Evolutionary conservation across 2,888 invertebrate genomes (phyloP).

Genomic region (Tenthredo distinguenda): DNA sequence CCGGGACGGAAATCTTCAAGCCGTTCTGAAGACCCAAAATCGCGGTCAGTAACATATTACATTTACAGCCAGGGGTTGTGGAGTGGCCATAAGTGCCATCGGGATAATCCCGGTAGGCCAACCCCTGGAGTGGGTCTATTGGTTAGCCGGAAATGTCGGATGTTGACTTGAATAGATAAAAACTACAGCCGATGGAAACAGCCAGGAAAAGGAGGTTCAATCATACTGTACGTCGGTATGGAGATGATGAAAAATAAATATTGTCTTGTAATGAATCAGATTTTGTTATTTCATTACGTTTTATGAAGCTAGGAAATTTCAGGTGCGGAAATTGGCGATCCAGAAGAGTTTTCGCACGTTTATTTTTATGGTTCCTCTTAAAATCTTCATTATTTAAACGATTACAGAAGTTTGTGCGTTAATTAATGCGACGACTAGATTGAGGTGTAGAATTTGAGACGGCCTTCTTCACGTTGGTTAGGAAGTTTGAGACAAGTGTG

Average conservation of each 20-base stretch:
- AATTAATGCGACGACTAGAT: background rate
- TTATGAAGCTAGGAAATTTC: background rate
- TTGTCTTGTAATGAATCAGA: background rate
- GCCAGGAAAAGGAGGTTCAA: background rate
- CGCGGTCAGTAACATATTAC: slow-evolving; percentile 36
- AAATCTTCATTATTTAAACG: background rate
- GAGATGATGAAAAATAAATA: background rate
- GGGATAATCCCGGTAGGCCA: slow-evolving; percentile 33
- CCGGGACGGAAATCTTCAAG: slow-evolving; percentile 36
- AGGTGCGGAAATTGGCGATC: background rate
- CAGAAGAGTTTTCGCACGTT: background rate
- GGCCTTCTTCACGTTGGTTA: background rate
- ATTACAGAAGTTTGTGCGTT: background rate
- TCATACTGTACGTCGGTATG: background rate
- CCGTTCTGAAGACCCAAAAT: background rate
- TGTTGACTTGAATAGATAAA: slow-evolving; percentile 14
- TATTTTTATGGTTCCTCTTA: background rate
- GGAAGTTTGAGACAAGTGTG: background rate
- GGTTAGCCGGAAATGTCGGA: slow-evolving; percentile 30
- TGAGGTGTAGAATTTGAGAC: background rate
- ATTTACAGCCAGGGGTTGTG: background rate
- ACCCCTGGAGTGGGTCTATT: slow-evolving; percentile 10
- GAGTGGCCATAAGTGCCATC: slow-evolving; percentile 29
- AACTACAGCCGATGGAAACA: background rate
- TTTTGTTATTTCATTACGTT: background rate